Conservation (phyloP, 2,888 invertebrate genomes). For the Trimorus sp. region DNA sequence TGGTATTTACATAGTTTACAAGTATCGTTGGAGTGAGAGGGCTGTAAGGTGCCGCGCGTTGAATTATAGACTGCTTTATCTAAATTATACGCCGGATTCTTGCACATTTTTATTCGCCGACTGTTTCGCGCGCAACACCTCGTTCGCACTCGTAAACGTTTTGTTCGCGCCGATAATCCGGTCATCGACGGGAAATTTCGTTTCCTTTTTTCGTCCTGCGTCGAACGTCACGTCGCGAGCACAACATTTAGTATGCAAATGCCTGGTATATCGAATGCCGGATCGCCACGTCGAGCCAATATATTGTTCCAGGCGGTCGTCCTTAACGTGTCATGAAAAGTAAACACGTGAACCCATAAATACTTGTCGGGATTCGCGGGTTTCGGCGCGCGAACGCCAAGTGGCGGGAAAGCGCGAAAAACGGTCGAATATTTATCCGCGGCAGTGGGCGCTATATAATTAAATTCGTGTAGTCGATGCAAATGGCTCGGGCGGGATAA, state of each 20-base stretch:
- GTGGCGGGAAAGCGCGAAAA: background rate
- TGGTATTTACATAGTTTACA: constrained; percentile 62
- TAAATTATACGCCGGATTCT: constrained; percentile 58
- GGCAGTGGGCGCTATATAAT: constrained; percentile 27
- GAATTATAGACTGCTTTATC: constrained; percentile 61
- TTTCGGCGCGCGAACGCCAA: too few relatives aligned
- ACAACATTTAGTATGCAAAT: too few relatives aligned
- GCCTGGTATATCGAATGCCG: too few relatives aligned
- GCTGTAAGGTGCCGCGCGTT: constrained; percentile 48
- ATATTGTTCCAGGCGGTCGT: constrained; percentile 4
- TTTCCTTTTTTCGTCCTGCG: too few relatives aligned
- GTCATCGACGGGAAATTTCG: too few relatives aligned
- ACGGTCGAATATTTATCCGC: constrained; percentile 42
- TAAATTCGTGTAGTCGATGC: constrained; percentile 39
- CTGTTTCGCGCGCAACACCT: constrained; percentile 44
- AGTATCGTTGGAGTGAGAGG: constrained; percentile 38
- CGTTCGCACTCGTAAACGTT: constrained; percentile 42
- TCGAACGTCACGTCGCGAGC: too few relatives aligned
- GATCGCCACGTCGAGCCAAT: background rate
- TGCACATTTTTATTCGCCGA: constrained; percentile 56
- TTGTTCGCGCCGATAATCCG: constrained; percentile 6
- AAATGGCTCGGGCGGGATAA: constrained; percentile 32
- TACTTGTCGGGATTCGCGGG: background rate
- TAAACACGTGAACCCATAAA: constrained; percentile 10
- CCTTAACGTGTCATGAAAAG: constrained; percentile 4